Evolutionary conservation across 2,888 invertebrate genomes (phyloP), one percentile per base, ranked within the genome.

Genomic region (Oscheius sp.): DNA sequence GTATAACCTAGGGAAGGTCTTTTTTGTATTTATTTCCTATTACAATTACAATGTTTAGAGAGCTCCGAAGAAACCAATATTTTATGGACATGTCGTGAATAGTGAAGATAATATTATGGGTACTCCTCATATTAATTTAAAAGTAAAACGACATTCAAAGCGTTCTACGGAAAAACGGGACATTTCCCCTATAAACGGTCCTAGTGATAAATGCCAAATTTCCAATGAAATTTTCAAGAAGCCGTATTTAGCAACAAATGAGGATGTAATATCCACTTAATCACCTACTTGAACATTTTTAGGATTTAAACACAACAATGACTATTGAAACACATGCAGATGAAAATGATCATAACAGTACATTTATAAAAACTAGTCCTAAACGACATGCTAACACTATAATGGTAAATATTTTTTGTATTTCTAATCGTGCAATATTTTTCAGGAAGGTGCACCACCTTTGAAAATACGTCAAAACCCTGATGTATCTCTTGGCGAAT

Each of bases 391-490:
- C 8, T 20, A 30, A 36, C 26, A 20, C n/a, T 1, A 44, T 8
- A 17, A 44, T 44, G 12, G 44, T 44, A 28, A 32, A 36, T 54
- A 9, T 22, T 2, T n/a, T n/a, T n/a, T n/a, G n/a, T n/a, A n/a
- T n/a, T n/a, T n/a, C n/a, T n/a, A n/a, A n/a, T n/a, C n/a, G n/a
- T n/a, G 8, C 24, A 4, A 20, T 17, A 22, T 3, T 57, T 41
- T n/a, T 54, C n/a, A 57, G 22, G 22, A 26, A 22, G 24, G 9
- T 28, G 59, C 59, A 12, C 59, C 59, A 2, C 59, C 59, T 9
- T 14, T 59, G 6, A 59, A 59, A 26, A 20, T 59, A 6, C 54
- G 54, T 14, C 28, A 38, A 8, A 28, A 41, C 30, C 59, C 26
- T 24, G 44, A 59, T 26, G 28, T 41, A 20, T 28, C 59, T 3